Evolutionary conservation across 2,113 vertebrate species (phyloP).

Genomic region (Centrocercus urophasianus): DNA sequence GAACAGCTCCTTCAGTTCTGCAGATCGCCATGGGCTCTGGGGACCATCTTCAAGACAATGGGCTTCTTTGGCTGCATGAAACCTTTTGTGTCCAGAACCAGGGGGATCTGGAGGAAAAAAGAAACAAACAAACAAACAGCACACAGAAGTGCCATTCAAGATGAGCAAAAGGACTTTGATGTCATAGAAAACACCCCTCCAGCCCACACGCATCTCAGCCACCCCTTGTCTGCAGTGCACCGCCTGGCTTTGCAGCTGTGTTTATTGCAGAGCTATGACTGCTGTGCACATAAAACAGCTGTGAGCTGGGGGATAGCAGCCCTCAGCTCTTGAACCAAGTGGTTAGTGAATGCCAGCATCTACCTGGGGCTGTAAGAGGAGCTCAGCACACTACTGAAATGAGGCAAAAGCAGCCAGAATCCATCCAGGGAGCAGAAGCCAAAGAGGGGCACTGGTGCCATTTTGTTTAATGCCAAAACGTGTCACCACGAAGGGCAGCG

Average conservation of each 20-base stretch:
- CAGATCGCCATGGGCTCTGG: constrained; percentile 31
- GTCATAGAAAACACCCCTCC: neutral
- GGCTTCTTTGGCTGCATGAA: constrained; percentile 78
- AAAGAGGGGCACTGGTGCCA: neutral
- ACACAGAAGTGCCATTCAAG: neutral
- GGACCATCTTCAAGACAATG: constrained; percentile 80
- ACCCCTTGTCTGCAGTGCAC: neutral
- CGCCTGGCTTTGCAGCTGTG: neutral
- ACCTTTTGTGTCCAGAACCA: constrained; percentile 72
- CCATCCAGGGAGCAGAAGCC: neutral
- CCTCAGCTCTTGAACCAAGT: neutral
- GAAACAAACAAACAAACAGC: neutral
- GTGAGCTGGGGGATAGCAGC: neutral
- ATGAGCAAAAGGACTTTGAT: neutral
- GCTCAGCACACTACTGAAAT: neutral
- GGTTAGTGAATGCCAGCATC: neutral
- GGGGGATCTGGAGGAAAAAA: constrained; percentile 72
- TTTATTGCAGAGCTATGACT: neutral
- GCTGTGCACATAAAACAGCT: neutral
- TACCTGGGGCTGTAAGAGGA: accelerated
- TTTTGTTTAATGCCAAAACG: neutral
- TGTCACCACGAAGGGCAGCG: neutral
- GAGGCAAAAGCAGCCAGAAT: neutral
- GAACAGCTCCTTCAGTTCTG: constrained; percentile 24
- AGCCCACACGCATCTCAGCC: neutral